These are phyloP conservation scores for Poecilia velifera DNA, from an alignment of 2,797 vertebrate genomes.

Conservation along the genomic window DNA sequence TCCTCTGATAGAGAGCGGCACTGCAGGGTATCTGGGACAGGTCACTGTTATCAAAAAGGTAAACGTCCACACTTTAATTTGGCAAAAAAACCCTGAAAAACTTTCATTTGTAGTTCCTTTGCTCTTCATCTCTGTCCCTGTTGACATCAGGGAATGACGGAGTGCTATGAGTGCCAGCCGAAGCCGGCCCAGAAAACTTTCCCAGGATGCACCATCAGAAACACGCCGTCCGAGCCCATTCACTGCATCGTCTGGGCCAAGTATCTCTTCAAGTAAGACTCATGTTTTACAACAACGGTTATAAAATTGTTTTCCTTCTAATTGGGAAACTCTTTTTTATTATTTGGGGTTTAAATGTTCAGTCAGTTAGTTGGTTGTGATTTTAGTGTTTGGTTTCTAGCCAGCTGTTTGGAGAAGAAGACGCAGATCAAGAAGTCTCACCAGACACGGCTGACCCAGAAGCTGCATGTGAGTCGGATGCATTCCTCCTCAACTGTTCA, in stretches of 20 bases:
- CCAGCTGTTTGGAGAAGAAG: conserved; percentile 98
- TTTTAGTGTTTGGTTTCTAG: conserved; percentile 69
- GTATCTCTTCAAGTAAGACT: conserved; percentile 96
- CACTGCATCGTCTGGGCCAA: conserved; percentile 99
- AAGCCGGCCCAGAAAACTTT: conserved; percentile 98
- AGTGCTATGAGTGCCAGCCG: conserved; percentile 98
- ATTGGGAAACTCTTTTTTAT: not conserved
- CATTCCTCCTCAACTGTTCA: not conserved
- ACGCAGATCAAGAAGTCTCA: conserved; percentile 97
- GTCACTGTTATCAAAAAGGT: conserved; percentile 99
- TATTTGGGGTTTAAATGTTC: not conserved
- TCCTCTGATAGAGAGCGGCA: conserved; percentile 96
- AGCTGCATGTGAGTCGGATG: conserved; percentile 89
- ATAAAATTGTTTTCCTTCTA: not conserved
- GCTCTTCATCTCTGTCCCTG: not conserved
- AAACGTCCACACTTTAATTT: not conserved
- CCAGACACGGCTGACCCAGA: conserved; percentile 98
- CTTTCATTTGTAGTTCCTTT: not conserved
- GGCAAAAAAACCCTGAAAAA: not conserved
- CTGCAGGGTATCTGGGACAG: conserved; percentile 96
- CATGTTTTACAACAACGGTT: not conserved
- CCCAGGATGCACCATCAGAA: conserved; percentile 98
- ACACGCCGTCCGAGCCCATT: conserved; percentile 97
- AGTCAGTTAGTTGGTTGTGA: not conserved
- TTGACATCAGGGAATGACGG: conserved; percentile 87